phyloP scores from a whole-genome alignment of 2,113 vertebrate species.

The Salvelinus namaycush region DNA sequence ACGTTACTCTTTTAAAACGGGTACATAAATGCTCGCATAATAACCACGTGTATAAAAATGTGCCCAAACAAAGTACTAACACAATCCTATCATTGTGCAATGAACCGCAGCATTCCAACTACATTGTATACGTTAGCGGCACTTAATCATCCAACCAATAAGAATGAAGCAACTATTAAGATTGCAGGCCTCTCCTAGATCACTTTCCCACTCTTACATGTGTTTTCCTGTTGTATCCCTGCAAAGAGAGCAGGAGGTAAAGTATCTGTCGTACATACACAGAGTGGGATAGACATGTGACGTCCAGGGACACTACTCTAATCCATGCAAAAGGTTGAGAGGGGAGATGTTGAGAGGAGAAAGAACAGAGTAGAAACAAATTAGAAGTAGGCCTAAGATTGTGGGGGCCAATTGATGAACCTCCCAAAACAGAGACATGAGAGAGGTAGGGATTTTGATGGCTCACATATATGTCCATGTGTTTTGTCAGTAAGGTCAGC shows the following conservation, averaged over 20 bases:
- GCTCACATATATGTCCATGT: conserved; percentile 26
- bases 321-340: conserved; percentile 46
- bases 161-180: not conserved
- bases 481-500: conserved; percentile 8
- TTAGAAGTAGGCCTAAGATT: conserved; percentile 36
- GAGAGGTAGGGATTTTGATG: conserved; percentile 42
- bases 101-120: too few species aligned
- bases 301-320: conserved; percentile 41
- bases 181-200: not conserved
- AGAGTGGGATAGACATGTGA: not conserved
- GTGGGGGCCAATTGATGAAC: conserved; percentile 35
- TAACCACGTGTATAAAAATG: too few species aligned
- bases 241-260: not conserved
- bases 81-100: too few species aligned
- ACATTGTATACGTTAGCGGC: not conserved
- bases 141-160: not conserved
- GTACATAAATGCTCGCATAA: too few species aligned
- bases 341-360: conserved; percentile 30
- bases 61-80: too few species aligned
- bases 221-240: not conserved
- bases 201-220: not conserved
- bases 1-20: too few species aligned
- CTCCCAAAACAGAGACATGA: conserved; percentile 1
- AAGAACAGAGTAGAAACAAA: conserved; percentile 29
- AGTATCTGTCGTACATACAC: not conserved